These are phyloP conservation scores for Drosophila limbata DNA, from an alignment of 2,888 invertebrate species.

Conservation along the genomic window DNA sequence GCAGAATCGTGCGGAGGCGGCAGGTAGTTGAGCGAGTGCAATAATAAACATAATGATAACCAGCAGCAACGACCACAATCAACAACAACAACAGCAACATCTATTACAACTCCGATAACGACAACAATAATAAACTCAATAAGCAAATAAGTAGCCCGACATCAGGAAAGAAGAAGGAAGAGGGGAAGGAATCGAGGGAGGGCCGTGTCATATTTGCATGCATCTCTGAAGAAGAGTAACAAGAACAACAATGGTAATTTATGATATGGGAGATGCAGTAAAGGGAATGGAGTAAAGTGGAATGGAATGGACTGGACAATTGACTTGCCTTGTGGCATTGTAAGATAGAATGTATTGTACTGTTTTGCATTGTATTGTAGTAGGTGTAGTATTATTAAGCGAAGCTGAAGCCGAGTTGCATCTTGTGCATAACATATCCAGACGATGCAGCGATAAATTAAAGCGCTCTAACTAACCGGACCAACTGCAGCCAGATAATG, in stretches of 20 bases:
- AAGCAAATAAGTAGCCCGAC: constrained; percentile 64
- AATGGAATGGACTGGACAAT: constrained; percentile 58
- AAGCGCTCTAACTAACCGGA: constrained; percentile 70
- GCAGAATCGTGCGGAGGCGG: neutral
- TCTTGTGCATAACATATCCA: constrained; percentile 18
- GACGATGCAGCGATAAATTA: constrained; percentile 72
- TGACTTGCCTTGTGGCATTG: constrained; percentile 76
- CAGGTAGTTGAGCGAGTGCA: constrained; percentile 41
- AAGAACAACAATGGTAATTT: constrained; percentile 16
- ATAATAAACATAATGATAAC: constrained; percentile 72
- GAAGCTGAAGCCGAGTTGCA: constrained; percentile 10
- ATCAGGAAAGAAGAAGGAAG: neutral
- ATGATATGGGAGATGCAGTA: constrained; percentile 4
- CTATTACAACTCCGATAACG: constrained; percentile 52
- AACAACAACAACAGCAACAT: constrained; percentile 40
- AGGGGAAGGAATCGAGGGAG: neutral
- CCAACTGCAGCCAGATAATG: constrained; percentile 71
- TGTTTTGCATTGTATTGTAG: constrained; percentile 2
- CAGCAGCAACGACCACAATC: constrained; percentile 49
- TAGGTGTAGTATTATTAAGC: constrained; percentile 46
- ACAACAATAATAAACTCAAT: constrained; percentile 72
- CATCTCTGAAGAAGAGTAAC: constrained; percentile 24
- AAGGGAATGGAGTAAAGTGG: neutral
- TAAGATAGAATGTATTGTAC: constrained; percentile 28
- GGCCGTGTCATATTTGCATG: constrained; percentile 64